These are phyloP conservation scores for Mermis nigrescens DNA, from an alignment of 2,888 invertebrate species.

Conservation along the genomic window DNA sequence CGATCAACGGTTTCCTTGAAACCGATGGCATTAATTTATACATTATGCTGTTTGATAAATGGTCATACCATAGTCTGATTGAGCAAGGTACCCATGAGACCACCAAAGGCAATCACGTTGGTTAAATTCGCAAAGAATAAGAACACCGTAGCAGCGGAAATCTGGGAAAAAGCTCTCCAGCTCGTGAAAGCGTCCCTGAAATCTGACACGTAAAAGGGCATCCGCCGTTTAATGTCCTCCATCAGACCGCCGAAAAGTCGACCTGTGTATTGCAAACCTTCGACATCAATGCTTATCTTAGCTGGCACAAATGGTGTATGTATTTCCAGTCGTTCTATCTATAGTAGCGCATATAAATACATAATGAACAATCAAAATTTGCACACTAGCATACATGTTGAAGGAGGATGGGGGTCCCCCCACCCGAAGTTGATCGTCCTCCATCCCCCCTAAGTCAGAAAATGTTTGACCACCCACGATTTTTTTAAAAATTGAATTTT, in stretches of 20 bases:
- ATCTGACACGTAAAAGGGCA: conserved; percentile 33
- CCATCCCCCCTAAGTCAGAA: too few species aligned
- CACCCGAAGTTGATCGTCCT: too few species aligned
- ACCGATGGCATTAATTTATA: background rate
- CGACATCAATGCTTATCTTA: background rate
- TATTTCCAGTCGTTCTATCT: background rate
- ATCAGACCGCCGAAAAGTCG: conserved; percentile 36
- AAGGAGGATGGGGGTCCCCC: too few species aligned
- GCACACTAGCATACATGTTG: too few species aligned
- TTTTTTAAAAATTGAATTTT: too few species aligned
- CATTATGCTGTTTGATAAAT: background rate
- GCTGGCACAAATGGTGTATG: background rate
- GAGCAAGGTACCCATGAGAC: conserved; percentile 33
- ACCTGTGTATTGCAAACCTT: conserved; percentile 3
- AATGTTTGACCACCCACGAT: too few species aligned
- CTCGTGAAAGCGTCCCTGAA: conserved; percentile 31
- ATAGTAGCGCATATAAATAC: too few species aligned
- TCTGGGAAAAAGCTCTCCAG: conserved; percentile 30
- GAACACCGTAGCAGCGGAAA: conserved; percentile 32
- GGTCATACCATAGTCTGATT: conserved; percentile 33
- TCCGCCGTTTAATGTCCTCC: conserved; percentile 33
- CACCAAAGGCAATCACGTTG: conserved; percentile 36
- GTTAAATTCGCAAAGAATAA: conserved; percentile 35
- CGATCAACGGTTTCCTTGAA: too few species aligned
- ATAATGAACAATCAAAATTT: too few species aligned